These are phyloP conservation scores for Channa argus DNA, from an alignment of 2,113 vertebrate genomes.

Conservation along the genomic window DNA sequence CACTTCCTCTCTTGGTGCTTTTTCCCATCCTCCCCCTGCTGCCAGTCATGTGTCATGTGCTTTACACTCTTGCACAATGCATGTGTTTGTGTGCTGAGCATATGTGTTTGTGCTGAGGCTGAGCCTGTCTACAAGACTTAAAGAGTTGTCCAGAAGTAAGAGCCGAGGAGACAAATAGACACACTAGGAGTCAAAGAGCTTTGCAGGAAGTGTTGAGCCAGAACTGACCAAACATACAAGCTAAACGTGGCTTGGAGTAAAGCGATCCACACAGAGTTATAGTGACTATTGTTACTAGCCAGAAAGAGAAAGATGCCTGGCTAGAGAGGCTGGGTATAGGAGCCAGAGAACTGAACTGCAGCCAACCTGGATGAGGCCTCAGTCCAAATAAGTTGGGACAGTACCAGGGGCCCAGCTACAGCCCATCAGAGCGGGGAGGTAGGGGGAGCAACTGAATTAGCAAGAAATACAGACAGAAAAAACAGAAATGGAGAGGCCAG, in stretches of 20 bases:
- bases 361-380: slow-evolving; percentile 76
- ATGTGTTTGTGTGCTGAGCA: slow-evolving; percentile 15
- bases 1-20: slow-evolving; percentile 57
- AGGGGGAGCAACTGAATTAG: slow-evolving; percentile 49
- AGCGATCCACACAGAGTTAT: slow-evolving; percentile 73
- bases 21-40: slow-evolving; percentile 56
- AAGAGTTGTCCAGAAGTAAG: slow-evolving; percentile 50
- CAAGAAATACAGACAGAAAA: slow-evolving; percentile 59
- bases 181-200: slow-evolving; percentile 48
- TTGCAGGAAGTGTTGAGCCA: slow-evolving; percentile 46
- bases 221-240: slow-evolving; percentile 64
- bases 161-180: slow-evolving; percentile 60
- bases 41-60: slow-evolving; percentile 78
- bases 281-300: slow-evolving; percentile 71
- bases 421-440: slow-evolving; percentile 53
- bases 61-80: slow-evolving; percentile 55
- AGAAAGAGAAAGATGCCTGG: slow-evolving; percentile 76
- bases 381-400: slow-evolving; percentile 76
- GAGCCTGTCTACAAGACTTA: slow-evolving; percentile 59
- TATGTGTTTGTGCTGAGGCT: slow-evolving; percentile 43
- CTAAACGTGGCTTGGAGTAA: slow-evolving; percentile 64
- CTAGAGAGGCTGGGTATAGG: slow-evolving; percentile 56
- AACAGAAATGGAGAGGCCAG: slow-evolving; percentile 36
- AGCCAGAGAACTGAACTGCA: slow-evolving; percentile 75
- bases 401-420: slow-evolving; percentile 73